A percentile compares a stretch with the other conserved stretches of the same genome.
phyloP scores from a whole-genome alignment of 2,888 invertebrate species.

The Gisinianus flammeolus region DNA sequence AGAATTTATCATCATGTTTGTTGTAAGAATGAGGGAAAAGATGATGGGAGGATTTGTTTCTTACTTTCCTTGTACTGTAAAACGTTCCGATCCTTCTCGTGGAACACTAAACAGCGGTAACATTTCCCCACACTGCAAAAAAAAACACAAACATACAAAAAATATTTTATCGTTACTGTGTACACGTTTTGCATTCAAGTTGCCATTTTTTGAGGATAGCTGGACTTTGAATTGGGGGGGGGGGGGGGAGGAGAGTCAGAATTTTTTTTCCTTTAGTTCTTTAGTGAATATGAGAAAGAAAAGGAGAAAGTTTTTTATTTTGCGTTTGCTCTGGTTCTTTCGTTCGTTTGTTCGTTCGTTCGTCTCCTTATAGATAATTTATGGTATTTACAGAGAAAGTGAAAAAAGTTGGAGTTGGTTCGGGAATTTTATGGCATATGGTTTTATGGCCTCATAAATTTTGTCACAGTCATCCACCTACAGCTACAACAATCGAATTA shows the following conservation, averaged over 20 bases:
- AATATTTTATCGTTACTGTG: neutral
- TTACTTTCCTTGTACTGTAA: slow-evolving; percentile 94
- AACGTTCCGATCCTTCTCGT: slow-evolving; percentile 92
- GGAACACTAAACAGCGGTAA: slow-evolving; percentile 93
- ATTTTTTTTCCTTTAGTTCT: no score
- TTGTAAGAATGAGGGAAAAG: no score
- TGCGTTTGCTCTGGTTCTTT: neutral
- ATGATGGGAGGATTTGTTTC: neutral
- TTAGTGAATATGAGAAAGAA: neutral
- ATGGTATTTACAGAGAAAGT: slow-evolving; percentile 11
- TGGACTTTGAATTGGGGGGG: no score
- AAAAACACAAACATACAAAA: neutral
- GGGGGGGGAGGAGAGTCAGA: no score
- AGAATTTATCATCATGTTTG: neutral
- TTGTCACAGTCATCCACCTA: neutral
- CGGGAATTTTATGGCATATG: slow-evolving; percentile 7
- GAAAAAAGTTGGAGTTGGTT: neutral
- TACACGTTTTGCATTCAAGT: neutral
- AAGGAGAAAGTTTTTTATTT: neutral
- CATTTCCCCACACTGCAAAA: slow-evolving; percentile 72
- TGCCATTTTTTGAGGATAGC: neutral
- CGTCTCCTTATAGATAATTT: neutral
- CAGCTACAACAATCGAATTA: neutral
- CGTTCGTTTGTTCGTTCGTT: neutral
- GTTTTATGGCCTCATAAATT: slow-evolving; percentile 10